Conservation (phyloP, 1,140 invertebrate genomes). For the Palaemon carinicauda region DNA sequence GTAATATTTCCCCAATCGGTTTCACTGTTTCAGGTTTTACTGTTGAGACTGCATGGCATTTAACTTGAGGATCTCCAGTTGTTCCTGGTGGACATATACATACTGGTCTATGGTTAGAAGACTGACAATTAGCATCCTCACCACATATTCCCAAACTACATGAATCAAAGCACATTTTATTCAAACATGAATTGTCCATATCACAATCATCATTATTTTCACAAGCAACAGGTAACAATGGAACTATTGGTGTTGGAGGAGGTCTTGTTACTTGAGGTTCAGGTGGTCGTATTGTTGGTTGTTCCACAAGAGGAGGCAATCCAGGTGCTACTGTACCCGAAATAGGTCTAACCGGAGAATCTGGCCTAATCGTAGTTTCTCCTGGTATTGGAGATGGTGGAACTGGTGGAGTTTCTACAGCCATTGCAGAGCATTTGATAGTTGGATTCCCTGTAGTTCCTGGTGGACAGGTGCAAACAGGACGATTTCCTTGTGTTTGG, state of each 20-base stretch:
- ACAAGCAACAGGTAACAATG: slow-evolving; percentile 40
- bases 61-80: slow-evolving; percentile 51
- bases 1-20: slow-evolving; percentile 24
- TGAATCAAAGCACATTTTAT: slow-evolving; percentile 74
- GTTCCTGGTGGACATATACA: slow-evolving; percentile 54
- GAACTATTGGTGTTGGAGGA: slow-evolving; percentile 22
- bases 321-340: neutral
- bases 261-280: slow-evolving; percentile 58
- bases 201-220: slow-evolving; percentile 56
- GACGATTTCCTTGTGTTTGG: slow-evolving; percentile 30
- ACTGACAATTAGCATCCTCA: slow-evolving; percentile 62
- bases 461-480: slow-evolving; percentile 20
- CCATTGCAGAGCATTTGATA: slow-evolving; percentile 11
- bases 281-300: slow-evolving; percentile 58
- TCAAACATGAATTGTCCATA: slow-evolving; percentile 47
- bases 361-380: neutral
- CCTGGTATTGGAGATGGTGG: neutral
- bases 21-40: slow-evolving; percentile 60
- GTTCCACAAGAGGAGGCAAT: neutral
- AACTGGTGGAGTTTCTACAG: neutral
- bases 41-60: slow-evolving; percentile 62
- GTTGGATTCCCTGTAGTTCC: slow-evolving; percentile 41
- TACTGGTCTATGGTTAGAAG: slow-evolving; percentile 51
- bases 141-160: slow-evolving; percentile 73
- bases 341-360: neutral